Percentiles rank a stretch among this genome's conserved stretches.
Evolutionary conservation across 2,797 vertebrate species (phyloP).

Genomic region (Ambastaia sidthimunki): DNA sequence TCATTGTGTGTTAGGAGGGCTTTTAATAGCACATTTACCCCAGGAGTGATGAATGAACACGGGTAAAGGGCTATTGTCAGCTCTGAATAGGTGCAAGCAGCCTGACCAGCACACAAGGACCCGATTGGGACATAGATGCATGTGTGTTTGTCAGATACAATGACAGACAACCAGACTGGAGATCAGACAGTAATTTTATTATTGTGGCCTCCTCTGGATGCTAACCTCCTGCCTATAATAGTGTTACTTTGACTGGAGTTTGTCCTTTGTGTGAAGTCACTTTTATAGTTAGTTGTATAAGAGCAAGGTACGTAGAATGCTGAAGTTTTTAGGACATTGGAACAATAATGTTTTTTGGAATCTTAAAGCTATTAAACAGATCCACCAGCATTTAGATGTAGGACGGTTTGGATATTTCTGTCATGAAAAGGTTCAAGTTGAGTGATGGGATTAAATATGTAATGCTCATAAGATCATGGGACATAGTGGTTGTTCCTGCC

Average conservation of each 20-base stretch:
- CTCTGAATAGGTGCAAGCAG: conserved; percentile 60
- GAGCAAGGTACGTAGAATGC: too few relatives aligned
- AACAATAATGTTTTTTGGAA: too few relatives aligned
- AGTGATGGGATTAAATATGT: too few relatives aligned
- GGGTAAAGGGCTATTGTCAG: conserved; percentile 64
- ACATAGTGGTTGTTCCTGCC: too few relatives aligned
- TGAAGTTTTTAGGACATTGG: too few relatives aligned
- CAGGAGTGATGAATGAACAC: conserved; percentile 63
- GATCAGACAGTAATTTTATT: neutral
- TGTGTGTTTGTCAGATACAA: conserved; percentile 7
- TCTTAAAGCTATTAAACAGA: too few relatives aligned
- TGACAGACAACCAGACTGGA: conserved; percentile 4
- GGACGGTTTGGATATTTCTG: too few relatives aligned
- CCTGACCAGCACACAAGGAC: conserved; percentile 49
- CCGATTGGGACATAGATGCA: neutral
- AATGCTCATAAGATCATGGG: too few relatives aligned
- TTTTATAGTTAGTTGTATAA: too few relatives aligned
- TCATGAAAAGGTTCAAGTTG: too few relatives aligned
- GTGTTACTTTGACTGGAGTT: neutral
- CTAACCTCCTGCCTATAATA: neutral
- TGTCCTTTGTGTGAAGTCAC: neutral
- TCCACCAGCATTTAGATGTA: too few relatives aligned
- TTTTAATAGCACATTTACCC: conserved; percentile 50
- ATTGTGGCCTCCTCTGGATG: neutral
- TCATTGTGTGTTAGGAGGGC: conserved; percentile 59